phyloP scores from a whole-genome alignment of 2,797 vertebrate species.

The Distichodus sexfasciatus region DNA sequence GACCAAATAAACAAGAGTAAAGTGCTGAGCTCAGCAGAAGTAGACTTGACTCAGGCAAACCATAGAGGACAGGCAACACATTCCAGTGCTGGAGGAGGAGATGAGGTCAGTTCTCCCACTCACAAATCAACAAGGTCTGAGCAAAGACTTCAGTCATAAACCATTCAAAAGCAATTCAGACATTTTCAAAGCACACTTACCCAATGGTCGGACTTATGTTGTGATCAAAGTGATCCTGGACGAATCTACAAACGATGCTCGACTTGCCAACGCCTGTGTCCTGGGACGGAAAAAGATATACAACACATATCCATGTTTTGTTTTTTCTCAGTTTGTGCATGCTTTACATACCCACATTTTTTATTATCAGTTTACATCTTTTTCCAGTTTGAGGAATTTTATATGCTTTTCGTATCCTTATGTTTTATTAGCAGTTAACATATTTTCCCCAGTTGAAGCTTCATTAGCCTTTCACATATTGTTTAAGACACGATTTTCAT shows the following conservation, averaged over 20 bases:
- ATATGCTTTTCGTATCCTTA: too few relatives aligned
- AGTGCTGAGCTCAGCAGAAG: too few relatives aligned
- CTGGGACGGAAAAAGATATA: conserved; percentile 68
- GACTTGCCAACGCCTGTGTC: conserved; percentile 98
- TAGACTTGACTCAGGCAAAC: conserved; percentile 36
- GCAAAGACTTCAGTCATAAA: not conserved
- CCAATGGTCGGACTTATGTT: conserved; percentile 97
- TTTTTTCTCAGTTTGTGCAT: too few relatives aligned
- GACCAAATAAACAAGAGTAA: conserved; percentile 13
- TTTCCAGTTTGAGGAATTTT: too few relatives aligned
- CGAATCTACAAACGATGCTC: conserved; percentile 95
- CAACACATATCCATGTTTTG: too few relatives aligned
- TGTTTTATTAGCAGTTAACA: too few relatives aligned
- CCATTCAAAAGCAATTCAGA: not conserved
- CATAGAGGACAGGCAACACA: not conserved
- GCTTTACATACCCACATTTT: too few relatives aligned
- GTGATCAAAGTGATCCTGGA: conserved; percentile 97
- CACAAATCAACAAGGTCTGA: not conserved
- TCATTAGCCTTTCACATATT: too few relatives aligned
- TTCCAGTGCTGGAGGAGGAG: conserved; percentile 7
- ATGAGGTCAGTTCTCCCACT: conserved; percentile 1
- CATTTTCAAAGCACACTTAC: conserved; percentile 70
- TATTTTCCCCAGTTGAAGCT: too few relatives aligned
- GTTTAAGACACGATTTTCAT: too few relatives aligned
- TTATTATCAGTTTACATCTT: not conserved